Conservation (phyloP, 2,797 vertebrate species). For the Cirrhinus mrigala region DNA sequence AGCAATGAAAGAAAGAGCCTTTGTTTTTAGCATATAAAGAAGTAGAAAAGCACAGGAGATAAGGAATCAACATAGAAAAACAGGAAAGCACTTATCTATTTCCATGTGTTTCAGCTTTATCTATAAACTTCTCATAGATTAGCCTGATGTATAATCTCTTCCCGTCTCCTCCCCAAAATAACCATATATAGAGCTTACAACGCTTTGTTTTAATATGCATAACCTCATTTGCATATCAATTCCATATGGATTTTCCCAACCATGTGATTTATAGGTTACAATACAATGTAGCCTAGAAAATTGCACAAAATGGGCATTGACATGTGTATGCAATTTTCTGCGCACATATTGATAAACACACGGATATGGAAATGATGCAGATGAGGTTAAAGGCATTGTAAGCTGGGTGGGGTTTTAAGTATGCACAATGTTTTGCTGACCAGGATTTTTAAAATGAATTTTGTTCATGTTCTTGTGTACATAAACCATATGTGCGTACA, state of each 20-base stretch:
- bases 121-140: constrained; percentile 14
- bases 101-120: constrained; percentile 35
- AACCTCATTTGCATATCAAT: not conserved
- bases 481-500: not conserved
- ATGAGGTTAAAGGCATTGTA: not conserved
- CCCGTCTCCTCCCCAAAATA: not conserved
- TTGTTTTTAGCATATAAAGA: constrained; percentile 52
- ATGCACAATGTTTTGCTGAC: not conserved
- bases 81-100: constrained; percentile 52
- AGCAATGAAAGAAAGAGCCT: constrained; percentile 54
- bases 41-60: constrained; percentile 34
- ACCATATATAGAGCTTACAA: not conserved
- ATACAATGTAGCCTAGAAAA: not conserved
- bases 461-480: not conserved
- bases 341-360: too few species aligned
- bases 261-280: not conserved
- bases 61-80: constrained; percentile 39
- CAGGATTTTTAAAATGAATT: not conserved
- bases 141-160: not conserved
- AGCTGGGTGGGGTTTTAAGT: not conserved
- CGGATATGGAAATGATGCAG: not conserved
- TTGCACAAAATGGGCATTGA: not conserved
- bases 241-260: not conserved
- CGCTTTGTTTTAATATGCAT: not conserved
- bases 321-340: not conserved